These are phyloP conservation scores for Odobenus rosmarus DNA, from an alignment of 2,113 vertebrate species.

Conservation along the genomic window DNA sequence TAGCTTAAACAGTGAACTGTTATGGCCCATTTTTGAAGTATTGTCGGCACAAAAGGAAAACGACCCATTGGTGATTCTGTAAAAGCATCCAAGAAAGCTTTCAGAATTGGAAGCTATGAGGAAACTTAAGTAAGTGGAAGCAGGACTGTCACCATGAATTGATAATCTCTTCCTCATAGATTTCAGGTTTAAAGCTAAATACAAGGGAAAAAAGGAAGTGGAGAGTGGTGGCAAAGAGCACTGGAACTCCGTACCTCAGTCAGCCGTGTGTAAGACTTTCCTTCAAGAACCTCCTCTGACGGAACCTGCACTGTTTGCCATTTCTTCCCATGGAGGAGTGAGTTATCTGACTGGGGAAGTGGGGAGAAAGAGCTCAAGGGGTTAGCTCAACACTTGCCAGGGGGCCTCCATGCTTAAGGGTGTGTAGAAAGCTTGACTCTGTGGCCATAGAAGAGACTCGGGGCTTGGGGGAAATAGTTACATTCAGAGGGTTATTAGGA, in stretches of 20 bases:
- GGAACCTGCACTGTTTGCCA: no score
- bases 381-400: rapidly evolving
- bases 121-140: neutral
- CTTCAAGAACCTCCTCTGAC: neutral
- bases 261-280: neutral
- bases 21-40: neutral
- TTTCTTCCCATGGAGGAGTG: neutral
- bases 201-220: neutral
- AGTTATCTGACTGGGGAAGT: neutral
- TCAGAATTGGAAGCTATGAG: neutral
- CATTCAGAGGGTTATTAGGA: neutral
- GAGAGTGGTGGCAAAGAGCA: neutral
- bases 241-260: neutral
- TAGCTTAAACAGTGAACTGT: neutral
- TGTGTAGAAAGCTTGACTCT: neutral
- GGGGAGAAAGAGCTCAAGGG: neutral
- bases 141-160: neutral
- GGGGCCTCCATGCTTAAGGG: neutral
- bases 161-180: neutral
- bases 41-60: neutral
- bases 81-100: neutral
- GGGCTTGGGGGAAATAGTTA: neutral
- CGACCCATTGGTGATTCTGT: neutral
- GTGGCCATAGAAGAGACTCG: neutral
- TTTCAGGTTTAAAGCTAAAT: neutral